phyloP scores from a whole-genome alignment of 2,113 vertebrate species.

The Penelope pileata region DNA sequence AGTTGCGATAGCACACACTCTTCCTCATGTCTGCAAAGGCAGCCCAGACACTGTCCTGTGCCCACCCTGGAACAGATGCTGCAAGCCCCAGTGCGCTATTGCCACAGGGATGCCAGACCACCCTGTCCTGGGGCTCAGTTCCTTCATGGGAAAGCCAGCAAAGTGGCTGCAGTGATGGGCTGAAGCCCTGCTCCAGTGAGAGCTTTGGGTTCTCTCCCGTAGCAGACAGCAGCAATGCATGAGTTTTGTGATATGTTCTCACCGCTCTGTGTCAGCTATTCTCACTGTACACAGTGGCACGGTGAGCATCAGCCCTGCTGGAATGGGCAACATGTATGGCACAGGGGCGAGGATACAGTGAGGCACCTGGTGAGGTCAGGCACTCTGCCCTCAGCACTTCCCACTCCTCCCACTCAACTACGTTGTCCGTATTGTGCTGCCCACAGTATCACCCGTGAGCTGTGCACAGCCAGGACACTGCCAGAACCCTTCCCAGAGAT shows the following conservation, averaged over 20 bases:
- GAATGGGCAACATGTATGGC: accelerated
- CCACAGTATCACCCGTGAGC: neutral
- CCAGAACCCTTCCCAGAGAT: neutral
- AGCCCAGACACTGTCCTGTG: neutral
- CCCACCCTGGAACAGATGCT: neutral
- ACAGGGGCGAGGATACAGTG: accelerated
- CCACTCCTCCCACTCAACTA: neutral
- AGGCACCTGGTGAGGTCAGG: neutral
- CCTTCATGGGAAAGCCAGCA: neutral
- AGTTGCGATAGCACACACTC: conserved; percentile 90
- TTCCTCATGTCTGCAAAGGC: conserved; percentile 87
- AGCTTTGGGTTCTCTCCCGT: accelerated
- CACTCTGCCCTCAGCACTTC: neutral
- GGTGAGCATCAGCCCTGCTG: accelerated
- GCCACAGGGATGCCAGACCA: neutral
- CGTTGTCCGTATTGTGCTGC: accelerated
- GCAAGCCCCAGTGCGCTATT: neutral
- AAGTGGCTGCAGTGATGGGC: neutral
- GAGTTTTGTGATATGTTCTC: neutral
- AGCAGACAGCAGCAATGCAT: neutral
- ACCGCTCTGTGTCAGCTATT: accelerated
- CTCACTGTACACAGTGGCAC: neutral
- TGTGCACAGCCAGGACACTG: neutral
- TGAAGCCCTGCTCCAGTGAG: neutral
- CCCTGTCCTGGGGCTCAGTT: neutral